Conservation (phyloP, 2,888 invertebrate genomes). For the Brachynemurus nebulosus region DNA sequence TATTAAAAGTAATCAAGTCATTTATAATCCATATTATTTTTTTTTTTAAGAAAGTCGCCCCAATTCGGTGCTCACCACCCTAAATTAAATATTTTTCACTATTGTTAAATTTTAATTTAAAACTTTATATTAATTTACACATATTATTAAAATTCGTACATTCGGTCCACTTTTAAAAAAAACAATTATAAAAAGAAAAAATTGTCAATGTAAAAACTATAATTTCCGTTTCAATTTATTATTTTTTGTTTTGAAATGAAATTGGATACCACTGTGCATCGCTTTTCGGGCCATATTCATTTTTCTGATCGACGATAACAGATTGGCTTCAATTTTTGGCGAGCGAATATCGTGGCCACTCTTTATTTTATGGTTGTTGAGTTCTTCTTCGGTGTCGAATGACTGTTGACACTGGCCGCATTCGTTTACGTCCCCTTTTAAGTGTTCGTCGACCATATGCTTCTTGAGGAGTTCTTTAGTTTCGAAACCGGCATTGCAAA, state of each 20-base stretch:
- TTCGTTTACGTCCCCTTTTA: not conserved
- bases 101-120: too few species aligned
- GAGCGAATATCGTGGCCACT: not conserved
- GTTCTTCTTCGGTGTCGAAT: not conserved
- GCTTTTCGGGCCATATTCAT: too few species aligned
- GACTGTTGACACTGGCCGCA: not conserved
- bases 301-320: not conserved
- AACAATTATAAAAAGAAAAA: too few species aligned
- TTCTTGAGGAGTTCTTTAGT: not conserved
- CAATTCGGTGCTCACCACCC: too few species aligned
- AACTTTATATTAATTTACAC: too few species aligned
- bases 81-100: too few species aligned
- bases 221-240: not conserved
- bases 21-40: too few species aligned
- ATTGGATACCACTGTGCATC: not conserved
- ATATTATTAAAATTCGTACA: too few species aligned
- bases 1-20: too few species aligned
- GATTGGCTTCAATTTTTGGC: not conserved
- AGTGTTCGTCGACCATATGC: not conserved
- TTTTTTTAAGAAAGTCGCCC: too few species aligned
- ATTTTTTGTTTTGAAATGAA: not conserved
- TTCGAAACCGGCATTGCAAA: not conserved
- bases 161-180: too few species aligned
- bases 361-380: constrained; percentile 1
- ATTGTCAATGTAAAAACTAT: too few species aligned